Percentiles rank a stretch among this genome's conserved stretches.
phyloP scores from a whole-genome alignment of 2,113 vertebrate genomes.

The Antechinus stuartii region DNA sequence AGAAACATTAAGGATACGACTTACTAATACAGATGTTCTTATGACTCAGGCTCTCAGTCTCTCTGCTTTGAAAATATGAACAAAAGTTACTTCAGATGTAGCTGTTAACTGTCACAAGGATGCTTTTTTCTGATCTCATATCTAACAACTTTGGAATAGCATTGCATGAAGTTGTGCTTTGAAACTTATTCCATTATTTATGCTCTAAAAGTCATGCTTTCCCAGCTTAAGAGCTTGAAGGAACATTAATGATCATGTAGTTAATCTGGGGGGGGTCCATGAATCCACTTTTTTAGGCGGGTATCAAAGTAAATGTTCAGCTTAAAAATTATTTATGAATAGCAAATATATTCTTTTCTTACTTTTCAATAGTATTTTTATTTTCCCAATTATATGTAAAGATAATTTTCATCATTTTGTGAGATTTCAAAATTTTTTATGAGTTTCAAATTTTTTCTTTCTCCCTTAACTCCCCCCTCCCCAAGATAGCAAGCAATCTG shows the following conservation, averaged over 20 bases:
- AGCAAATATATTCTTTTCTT: too few relatives aligned
- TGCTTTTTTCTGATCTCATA: background rate
- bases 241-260: background rate
- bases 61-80: background rate
- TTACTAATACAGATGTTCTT: background rate
- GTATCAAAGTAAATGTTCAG: too few relatives aligned
- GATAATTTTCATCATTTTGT: too few relatives aligned
- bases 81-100: background rate
- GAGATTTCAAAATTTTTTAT: too few relatives aligned
- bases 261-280: background rate
- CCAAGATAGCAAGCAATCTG: too few relatives aligned
- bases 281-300: background rate
- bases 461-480: too few relatives aligned
- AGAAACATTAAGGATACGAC: background rate
- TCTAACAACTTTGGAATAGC: background rate
- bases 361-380: too few relatives aligned
- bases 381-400: too few relatives aligned
- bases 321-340: too few relatives aligned
- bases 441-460: too few relatives aligned
- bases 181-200: background rate
- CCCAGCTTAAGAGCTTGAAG: background rate
- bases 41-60: background rate
- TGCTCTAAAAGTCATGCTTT: background rate
- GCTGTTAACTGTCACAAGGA: background rate
- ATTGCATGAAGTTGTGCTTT: background rate